Conservation (phyloP, 2,797 vertebrate species). For the Gambusia yucatana region DNA sequence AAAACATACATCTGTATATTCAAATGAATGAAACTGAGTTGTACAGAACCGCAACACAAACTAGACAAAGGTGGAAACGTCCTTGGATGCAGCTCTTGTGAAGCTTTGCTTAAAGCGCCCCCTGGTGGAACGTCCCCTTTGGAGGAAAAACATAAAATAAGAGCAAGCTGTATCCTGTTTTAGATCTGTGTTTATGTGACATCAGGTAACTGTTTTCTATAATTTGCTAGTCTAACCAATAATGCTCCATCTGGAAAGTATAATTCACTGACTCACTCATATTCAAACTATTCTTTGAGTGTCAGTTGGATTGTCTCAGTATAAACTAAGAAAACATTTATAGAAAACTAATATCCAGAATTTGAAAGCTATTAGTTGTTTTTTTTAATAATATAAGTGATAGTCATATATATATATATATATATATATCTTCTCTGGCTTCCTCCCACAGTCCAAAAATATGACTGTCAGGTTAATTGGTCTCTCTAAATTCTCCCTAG, state of each 20-base stretch:
- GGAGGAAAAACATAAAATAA: not conserved
- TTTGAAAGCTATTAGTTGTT: not conserved
- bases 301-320: not conserved
- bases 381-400: not conserved
- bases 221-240: not conserved
- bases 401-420: too few species aligned
- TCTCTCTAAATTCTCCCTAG: too few species aligned
- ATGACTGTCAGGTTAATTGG: too few species aligned
- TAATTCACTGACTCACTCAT: not conserved
- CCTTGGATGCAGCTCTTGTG: not conserved
- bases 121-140: slow-evolving; percentile 57
- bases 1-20: not conserved
- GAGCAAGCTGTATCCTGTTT: too few species aligned
- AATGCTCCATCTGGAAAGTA: not conserved
- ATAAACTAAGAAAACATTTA: not conserved
- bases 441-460: too few species aligned
- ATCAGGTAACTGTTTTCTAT: not conserved
- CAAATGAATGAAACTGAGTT: not conserved
- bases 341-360: not conserved
- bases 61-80: not conserved
- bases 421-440: too few species aligned
- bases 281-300: not conserved
- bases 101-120: slow-evolving; percentile 66
- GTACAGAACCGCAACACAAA: not conserved
- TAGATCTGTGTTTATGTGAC: not conserved